Evolutionary conservation across 2,113 vertebrate genomes (phyloP), one percentile per base, ranked within the genome.

Genomic region (Salvator merianae): DNA sequence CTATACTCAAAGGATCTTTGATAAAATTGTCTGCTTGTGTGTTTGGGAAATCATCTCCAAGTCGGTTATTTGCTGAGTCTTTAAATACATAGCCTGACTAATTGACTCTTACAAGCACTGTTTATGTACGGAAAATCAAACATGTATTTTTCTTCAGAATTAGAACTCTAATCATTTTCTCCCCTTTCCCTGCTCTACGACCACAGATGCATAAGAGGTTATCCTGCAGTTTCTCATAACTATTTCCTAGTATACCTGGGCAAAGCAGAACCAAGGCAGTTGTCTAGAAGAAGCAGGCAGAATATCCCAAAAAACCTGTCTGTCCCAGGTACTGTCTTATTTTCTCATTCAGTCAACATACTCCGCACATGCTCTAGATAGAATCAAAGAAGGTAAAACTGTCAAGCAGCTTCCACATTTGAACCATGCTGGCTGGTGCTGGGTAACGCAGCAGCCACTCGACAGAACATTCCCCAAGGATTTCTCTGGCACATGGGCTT

Each of bases 1-100:
- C 88, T 90, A 70, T 87, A 72, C 86, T 24, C 71, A 93, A 93
- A 90, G 83, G 86, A 74, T 84, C 90, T 91, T 93, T 93, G 90
- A 94, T 81, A 84, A 82, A 90, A 92, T 72, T 34, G 79, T 68
- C 89, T 80, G 43, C 77, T n/a, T 77, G 65, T 47, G 70, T 63
- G 71, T 87, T 88, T 90, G 86, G 86, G 83, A 91, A 88, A 85
- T 0, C 63, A 79, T 72, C 32, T 18, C 12, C 28, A 66, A 71
- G 77, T 34, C 77, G 86, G 86, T 90, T 93, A 88, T 94, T 94
- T 94, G 87, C 91, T 0, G 2, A 91, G 76, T 72, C 90, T 87
- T 82, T 92, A 90, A 94, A 89, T 90, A 92, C 81, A 88, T 83
- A 91, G 55, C 66, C 77, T 87, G 78, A 81, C 83, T 77, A 88